Evolutionary conservation across 1,140 invertebrate species (phyloP), one percentile per base, ranked within the genome.

Genomic region (Schlechtendalia chinensis): DNA sequence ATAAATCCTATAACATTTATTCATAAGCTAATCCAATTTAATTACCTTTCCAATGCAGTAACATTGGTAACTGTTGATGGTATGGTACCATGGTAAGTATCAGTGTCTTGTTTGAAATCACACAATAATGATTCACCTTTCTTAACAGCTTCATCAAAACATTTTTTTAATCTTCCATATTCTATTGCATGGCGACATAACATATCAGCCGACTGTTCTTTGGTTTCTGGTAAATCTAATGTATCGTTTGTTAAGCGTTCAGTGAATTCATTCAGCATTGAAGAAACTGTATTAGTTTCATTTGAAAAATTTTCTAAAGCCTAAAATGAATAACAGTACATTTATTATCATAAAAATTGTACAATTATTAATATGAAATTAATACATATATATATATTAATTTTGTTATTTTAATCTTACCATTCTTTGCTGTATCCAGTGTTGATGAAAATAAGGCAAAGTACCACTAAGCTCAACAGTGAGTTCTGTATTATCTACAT

Each of bases 361-460:
- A 67, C 16, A 8, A 17, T 4, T n/a, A 45, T 24, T 19, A 77
- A 29, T 63, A 72, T 29, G n/a, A 47, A 71, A 1, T 22, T 1
- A 50, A 19, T n/a, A n/a, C n/a, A n/a, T n/a, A n/a, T n/a, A n/a
- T n/a, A n/a, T n/a, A n/a, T n/a, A n/a, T n/a, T n/a, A n/a, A 24
- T 53, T 39, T 14, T 61, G 22, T 19, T 16, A 14, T n/a, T 45
- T 50, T 1, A 27, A 82, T 89, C 91, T 91, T 88, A 98, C 96
- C 86, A 96, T 93, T 89, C 96, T 89, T 86, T 98, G 95, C 84
- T 97, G 93, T 85, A 98, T 96, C 96, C 96, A 99, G 84, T 97
- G 94, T 71, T 93, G 90, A 86, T 98, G 95, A 83, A 95, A 94
- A 87, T 98, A 98, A 45, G 92, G 90, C 77, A 98, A 88, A 82